Evolutionary conservation across 2,797 vertebrate species (phyloP), one percentile per base, ranked within the genome.

Genomic region (Danio kyathit): DNA sequence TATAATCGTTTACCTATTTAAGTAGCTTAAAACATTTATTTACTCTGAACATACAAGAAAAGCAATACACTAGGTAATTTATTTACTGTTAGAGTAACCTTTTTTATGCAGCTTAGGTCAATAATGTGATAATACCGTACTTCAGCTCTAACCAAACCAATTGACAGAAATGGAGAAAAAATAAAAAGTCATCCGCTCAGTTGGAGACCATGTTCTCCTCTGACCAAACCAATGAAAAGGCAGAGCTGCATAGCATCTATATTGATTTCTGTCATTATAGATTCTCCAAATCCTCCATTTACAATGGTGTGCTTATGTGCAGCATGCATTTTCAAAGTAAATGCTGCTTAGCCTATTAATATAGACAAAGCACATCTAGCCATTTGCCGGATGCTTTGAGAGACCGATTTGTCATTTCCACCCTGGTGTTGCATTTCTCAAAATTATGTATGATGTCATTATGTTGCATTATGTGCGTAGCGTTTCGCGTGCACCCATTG

Each of bases 251-350:
- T 1, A 29, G 1, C 86, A 74, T 76, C 64, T 83, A 74, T 90
- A 93, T 93, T 81, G 91, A 92, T 92, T 89, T 86, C 83, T 87
- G 70, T 12, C 88, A 88, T 91, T 89, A 88, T 74, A 70, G 82
- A 89, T 89, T 88, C 71, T 87, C 85, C 83, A 61, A 89, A 86
- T 92, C 92, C 92, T 91, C 89, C 70, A 4, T 81, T 73, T 51
- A 21, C 60, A 16, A 52, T 14, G 43, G 19, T 17, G 6, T 59
- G 17, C 29, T 74, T 48, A 60, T 48, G 17, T 11, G 56, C 12
- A 44, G 19, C 43, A 46, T 59, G 14, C 29, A 10, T 61, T 48
- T 61, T 61, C 13, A n/a, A 44, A 57, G 54, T 61, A 74, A 61
- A 48, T 61, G 21, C 56, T 49, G 21, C 44, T 61, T 16, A n/a